A percentile compares a stretch with the other conserved stretches of the same genome.
phyloP scores from a whole-genome alignment of 2,113 vertebrate species.

The Microcebus jonahi region DNA sequence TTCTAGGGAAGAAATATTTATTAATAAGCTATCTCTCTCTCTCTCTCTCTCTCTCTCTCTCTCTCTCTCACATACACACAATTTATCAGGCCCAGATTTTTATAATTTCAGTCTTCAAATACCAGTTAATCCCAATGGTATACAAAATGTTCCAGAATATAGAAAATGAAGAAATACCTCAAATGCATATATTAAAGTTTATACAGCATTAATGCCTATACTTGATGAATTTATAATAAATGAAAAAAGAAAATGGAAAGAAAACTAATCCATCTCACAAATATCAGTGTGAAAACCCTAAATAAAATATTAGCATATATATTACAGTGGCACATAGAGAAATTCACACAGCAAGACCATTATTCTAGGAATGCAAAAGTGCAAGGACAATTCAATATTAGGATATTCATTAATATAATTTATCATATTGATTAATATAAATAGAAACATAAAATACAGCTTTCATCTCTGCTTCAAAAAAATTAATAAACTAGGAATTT shows the following conservation, averaged over 20 bases:
- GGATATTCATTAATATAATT: background rate
- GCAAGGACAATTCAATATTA: background rate
- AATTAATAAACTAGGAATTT: background rate
- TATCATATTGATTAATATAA: background rate
- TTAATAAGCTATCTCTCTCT: background rate
- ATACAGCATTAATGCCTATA: background rate
- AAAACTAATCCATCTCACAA: background rate
- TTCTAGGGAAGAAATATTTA: background rate
- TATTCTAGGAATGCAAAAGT: background rate
- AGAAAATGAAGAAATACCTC: background rate
- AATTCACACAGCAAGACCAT: background rate
- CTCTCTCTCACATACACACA: background rate
- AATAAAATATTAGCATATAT: background rate
- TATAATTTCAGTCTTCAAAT: background rate
- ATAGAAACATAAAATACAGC: background rate
- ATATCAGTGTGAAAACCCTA: background rate
- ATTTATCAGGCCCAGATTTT: background rate
- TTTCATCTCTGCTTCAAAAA: background rate
- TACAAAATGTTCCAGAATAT: background rate
- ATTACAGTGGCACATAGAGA: background rate
- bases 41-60: too few relatives aligned
- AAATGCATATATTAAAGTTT: background rate
- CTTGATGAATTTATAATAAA: background rate
- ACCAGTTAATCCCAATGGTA: background rate
- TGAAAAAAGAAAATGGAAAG: background rate